Evolutionary conservation across 2,888 invertebrate species (phyloP).

Genomic region (Xestobium rufovillosum): DNA sequence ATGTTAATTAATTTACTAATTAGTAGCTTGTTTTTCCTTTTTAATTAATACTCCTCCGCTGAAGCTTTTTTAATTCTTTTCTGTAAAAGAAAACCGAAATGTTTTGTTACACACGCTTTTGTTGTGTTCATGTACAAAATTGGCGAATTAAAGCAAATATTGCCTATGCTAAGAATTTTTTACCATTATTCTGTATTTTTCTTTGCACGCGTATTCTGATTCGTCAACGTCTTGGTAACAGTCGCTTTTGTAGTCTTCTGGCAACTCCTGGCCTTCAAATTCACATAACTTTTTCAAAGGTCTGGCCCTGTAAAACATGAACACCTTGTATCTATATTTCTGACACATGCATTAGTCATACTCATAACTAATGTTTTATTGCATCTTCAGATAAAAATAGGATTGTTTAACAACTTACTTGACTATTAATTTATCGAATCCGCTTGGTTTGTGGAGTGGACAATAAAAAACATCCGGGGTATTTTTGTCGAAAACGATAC

Average conservation of each 20-base stretch:
- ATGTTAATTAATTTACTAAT: conserved; percentile 10
- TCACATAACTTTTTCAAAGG: conserved; percentile 67
- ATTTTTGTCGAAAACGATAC: conserved; percentile 71
- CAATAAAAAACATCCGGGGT: conserved; percentile 75
- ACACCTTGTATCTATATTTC: conserved; percentile 1
- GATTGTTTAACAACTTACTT: conserved; percentile 47
- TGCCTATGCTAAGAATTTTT: conserved; percentile 30
- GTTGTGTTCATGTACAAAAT: background rate
- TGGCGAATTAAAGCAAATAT: conserved; percentile 5
- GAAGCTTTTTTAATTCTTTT: conserved; percentile 41
- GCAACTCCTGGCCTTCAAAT: conserved; percentile 60
- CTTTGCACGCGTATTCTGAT: conserved; percentile 71
- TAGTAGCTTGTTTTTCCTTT: conserved; percentile 19
- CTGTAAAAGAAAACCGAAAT: conserved; percentile 36
- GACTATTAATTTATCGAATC: conserved; percentile 66
- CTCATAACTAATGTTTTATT: too few relatives aligned
- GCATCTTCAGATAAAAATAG: too few relatives aligned
- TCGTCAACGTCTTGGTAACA: conserved; percentile 76
- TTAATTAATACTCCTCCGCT: conserved; percentile 33
- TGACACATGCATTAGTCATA: too few relatives aligned
- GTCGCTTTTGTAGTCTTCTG: conserved; percentile 67
- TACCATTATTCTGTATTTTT: conserved; percentile 73
- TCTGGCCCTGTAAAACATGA: conserved; percentile 45
- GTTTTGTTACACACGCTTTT: conserved; percentile 8
- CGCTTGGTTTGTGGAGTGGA: conserved; percentile 68